phyloP scores from a whole-genome alignment of 2,113 vertebrate genomes.

The Empidonax alnorum region DNA sequence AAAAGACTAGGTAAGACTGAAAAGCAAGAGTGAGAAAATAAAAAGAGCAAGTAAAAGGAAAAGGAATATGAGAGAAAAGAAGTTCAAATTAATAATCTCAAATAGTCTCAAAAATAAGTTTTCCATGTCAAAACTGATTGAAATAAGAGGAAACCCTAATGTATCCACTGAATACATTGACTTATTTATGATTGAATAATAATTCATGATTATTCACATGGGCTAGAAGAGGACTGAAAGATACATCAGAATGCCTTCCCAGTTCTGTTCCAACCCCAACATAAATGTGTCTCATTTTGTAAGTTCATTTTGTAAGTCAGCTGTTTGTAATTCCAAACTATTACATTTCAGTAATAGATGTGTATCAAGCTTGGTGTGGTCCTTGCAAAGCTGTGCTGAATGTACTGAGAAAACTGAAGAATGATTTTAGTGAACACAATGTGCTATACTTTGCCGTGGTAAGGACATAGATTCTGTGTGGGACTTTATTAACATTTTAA shows the following conservation, averaged over 20 bases:
- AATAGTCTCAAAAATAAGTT: neutral
- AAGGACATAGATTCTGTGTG: conserved; percentile 33
- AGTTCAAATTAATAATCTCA: neutral
- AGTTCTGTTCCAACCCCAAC: neutral
- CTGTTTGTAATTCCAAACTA: neutral
- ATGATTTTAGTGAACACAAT: conserved; percentile 69
- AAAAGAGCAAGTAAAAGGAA: neutral
- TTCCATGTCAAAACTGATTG: neutral
- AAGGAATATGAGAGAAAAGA: neutral
- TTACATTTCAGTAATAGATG: conserved; percentile 71
- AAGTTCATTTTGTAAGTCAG: neutral
- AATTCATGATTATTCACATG: neutral
- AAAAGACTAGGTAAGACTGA: neutral
- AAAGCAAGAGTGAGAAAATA: neutral
- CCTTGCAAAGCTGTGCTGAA: conserved; percentile 77
- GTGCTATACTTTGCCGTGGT: conserved; percentile 76
- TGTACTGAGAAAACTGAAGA: conserved; percentile 74
- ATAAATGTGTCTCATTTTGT: neutral
- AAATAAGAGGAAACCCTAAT: neutral
- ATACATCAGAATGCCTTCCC: neutral
- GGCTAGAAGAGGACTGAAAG: neutral
- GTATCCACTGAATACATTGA: neutral
- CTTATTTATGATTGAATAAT: neutral
- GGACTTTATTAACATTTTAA: neutral
- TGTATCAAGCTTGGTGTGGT: conserved; percentile 80